Evolutionary conservation across 2,113 vertebrate genomes (phyloP), one percentile per base, ranked within the genome.

Genomic region (Poeciliopsis turrubarensis): DNA sequence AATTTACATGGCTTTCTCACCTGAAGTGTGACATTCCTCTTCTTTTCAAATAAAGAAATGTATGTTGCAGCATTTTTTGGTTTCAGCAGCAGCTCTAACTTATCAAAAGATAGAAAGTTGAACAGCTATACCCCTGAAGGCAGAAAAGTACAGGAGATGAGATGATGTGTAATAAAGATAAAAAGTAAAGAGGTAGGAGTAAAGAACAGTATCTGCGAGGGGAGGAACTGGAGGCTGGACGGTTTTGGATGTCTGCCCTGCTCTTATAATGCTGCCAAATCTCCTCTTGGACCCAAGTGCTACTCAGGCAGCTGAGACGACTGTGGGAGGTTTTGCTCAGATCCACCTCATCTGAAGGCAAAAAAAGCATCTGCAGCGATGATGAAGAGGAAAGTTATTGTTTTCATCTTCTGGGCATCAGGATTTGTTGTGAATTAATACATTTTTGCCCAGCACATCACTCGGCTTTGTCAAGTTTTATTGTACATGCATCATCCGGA

Each of bases 211-310:
- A 37, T 26, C 64, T 65, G 77, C 64, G 72, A 30, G 64, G 44
- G 29, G 67, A 71, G 60, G 68, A 79, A 37, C 79, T 75, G 70
- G 74, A 86, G 41, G 30, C 62, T 79, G 29, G 13, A 70, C 57
- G 65, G 68, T 39, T 68, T 77, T 90, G 89, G 87, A 86, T 29
- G 39, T 65, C 74, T 87, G 82, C 87, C 85, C 65, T 78, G 70
- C 39, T 77, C 61, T 77, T 86, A 77, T 70, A 77, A 73, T 2
- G 65, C 79, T 80, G 88, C 86, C 86, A 89, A 86, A 83, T 82
- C 78, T 70, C 64, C 67, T 76, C 60, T 37, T 70, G 78, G 83
- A 81, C 79, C 77, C 6, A 11, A n/a, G 79, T 79, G 72, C 47
- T 54, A 60, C 80, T 82, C 0, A 22, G 41, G 54, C 77, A 85